Percentiles rank a stretch among this genome's conserved stretches.
Conservation (phyloP, 1,140 invertebrate species). For the Hypothenemus hampei region DNA sequence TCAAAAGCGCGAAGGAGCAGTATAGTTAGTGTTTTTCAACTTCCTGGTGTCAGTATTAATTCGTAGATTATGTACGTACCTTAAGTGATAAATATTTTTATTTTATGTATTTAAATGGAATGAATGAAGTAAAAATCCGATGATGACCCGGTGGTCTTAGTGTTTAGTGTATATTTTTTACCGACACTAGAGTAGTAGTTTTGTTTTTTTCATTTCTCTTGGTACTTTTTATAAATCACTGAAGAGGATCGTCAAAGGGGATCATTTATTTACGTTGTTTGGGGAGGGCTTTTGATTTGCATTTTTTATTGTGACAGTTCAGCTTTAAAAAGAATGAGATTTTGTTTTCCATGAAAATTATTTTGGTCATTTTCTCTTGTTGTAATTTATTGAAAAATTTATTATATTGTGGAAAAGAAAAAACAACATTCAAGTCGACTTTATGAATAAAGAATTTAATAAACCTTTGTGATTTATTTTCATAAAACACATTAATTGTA, state of each 20-base stretch:
- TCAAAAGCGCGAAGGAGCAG: neutral
- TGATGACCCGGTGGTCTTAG: constrained; percentile 17
- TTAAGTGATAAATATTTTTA: constrained; percentile 38
- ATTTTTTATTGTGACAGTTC: neutral
- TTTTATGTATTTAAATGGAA: no score
- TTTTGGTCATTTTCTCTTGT: constrained; percentile 12
- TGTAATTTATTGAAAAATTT: constrained; percentile 25
- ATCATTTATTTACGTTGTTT: no score
- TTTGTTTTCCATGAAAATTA: constrained; percentile 1
- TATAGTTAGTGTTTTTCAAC: constrained; percentile 23
- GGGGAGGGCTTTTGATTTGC: no score
- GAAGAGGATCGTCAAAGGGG: neutral
- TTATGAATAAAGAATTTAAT: constrained; percentile 14
- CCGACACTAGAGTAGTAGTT: constrained; percentile 30
- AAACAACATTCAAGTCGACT: constrained; percentile 15
- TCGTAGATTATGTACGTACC: constrained; percentile 31
- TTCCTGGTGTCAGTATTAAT: constrained; percentile 39
- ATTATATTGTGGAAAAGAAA: no score
- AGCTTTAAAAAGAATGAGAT: neutral
- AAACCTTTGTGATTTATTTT: neutral
- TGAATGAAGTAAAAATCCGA: constrained; percentile 29
- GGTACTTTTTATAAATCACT: constrained; percentile 3
- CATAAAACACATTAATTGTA: neutral
- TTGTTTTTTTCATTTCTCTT: constrained; percentile 15
- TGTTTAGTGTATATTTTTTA: constrained; percentile 33